Conservation (phyloP, 2,888 invertebrate genomes). For the Caenorhabditis auriculariae region DNA sequence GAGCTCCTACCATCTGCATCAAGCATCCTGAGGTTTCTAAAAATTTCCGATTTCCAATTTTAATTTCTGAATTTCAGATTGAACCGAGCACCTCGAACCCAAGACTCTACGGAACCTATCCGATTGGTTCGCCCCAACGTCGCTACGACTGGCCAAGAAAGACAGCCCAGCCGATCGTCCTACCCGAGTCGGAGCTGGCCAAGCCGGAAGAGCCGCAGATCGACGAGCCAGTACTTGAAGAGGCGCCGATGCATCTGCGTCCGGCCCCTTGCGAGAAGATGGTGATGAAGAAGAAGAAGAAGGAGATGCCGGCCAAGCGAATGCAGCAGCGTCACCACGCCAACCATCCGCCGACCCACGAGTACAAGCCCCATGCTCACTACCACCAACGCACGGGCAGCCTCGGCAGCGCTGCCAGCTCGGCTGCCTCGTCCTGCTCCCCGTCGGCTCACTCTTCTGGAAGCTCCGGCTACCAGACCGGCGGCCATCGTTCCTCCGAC, state of each 20-base stretch:
- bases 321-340: too few relatives aligned
- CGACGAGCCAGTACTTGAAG: neutral
- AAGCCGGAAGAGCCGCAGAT: neutral
- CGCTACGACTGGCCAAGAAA: neutral
- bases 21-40: conserved; percentile 2
- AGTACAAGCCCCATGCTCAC: neutral
- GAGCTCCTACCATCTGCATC: conserved; percentile 2
- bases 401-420: neutral
- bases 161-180: neutral
- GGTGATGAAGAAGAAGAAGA: neutral
- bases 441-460: neutral
- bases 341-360: neutral
- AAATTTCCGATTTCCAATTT: too few relatives aligned
- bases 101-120: neutral
- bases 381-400: neutral
- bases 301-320: neutral
- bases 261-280: neutral
- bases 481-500: neutral
- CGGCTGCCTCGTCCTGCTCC: neutral
- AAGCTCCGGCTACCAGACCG: conserved; percentile 9
- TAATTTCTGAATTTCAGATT: conserved; percentile 1
- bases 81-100: conserved; percentile 6
- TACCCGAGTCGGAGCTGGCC: neutral
- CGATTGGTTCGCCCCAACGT: conserved; percentile 10
- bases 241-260: neutral